phyloP scores from a whole-genome alignment of 2,888 invertebrate species.

The Leptopilina myrica region DNA sequence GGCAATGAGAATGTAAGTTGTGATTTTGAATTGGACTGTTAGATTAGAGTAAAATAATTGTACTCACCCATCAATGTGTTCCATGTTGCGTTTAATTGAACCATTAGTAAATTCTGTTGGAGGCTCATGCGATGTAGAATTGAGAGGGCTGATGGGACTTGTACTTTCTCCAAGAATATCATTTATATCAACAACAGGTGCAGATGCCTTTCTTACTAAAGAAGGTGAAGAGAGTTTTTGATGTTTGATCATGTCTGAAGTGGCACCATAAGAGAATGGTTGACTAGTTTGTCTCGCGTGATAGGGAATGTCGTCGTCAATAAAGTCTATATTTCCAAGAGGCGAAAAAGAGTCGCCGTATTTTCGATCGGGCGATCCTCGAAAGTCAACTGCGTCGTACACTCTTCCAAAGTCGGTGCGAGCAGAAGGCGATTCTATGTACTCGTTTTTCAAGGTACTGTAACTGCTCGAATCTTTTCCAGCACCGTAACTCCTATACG shows the following conservation, averaged over 20 bases:
- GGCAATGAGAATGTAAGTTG: too few relatives aligned
- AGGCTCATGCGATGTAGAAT: constrained; percentile 69
- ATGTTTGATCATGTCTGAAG: constrained; percentile 84
- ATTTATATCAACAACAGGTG: constrained; percentile 73
- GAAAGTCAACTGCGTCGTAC: constrained; percentile 65
- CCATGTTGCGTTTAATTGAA: constrained; percentile 51
- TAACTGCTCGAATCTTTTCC: constrained; percentile 70
- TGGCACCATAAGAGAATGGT: constrained; percentile 92
- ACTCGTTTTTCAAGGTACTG: constrained; percentile 69
- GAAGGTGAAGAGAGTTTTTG: constrained; percentile 90
- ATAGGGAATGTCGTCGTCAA: constrained; percentile 87
- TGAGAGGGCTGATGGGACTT: constrained; percentile 66
- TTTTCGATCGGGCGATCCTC: constrained; percentile 64
- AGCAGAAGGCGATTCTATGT: constrained; percentile 54
- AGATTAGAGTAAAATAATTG: not conserved
- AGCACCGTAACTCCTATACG: constrained; percentile 69
- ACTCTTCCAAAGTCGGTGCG: constrained; percentile 56
- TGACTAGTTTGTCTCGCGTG: constrained; percentile 93
- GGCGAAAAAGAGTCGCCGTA: constrained; percentile 70
- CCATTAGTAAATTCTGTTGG: constrained; percentile 72
- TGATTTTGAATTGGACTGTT: too few relatives aligned
- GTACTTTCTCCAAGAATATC: constrained; percentile 70
- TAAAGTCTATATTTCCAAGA: constrained; percentile 78
- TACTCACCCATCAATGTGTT: constrained; percentile 69
- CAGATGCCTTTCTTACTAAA: constrained; percentile 85